Evolutionary conservation across 1,140 invertebrate species (phyloP).

Genomic region (Saccostrea echinata): DNA sequence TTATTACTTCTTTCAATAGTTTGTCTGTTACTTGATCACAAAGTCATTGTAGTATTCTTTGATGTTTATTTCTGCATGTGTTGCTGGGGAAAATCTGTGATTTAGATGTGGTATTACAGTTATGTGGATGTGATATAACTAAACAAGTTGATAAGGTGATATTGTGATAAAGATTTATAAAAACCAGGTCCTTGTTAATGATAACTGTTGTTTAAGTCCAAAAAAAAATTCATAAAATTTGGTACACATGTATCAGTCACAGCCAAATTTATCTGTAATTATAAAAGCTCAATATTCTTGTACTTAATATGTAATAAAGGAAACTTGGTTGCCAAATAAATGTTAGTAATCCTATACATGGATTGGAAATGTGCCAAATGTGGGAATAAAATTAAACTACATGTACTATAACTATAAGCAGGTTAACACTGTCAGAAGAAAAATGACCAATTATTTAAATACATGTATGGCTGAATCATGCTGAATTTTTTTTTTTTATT

Average conservation of each 20-base stretch:
- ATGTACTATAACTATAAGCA: background rate
- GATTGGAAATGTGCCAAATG: constrained; percentile 1
- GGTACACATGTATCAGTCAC: too few relatives aligned
- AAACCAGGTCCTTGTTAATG: too few relatives aligned
- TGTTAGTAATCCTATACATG: background rate
- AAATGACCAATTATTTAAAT: background rate
- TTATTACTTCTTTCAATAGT: constrained; percentile 12
- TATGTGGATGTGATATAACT: too few relatives aligned
- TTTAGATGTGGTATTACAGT: too few relatives aligned
- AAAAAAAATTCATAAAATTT: too few relatives aligned
- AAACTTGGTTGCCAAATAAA: background rate
- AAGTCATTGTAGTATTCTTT: background rate
- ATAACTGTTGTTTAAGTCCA: too few relatives aligned
- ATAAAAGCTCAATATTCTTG: background rate
- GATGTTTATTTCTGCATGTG: background rate
- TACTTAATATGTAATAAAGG: background rate
- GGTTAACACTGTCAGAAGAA: background rate
- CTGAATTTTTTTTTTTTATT: background rate
- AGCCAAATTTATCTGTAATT: background rate
- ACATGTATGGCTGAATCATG: background rate
- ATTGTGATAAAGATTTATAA: too few relatives aligned
- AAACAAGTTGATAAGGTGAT: too few relatives aligned
- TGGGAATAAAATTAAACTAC: background rate
- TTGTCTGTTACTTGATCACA: background rate
- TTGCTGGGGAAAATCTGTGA: background rate